Evolutionary conservation across 2,113 vertebrate genomes (phyloP), one percentile per base, ranked within the genome.

Genomic region (Cyprinodon tularosa): DNA sequence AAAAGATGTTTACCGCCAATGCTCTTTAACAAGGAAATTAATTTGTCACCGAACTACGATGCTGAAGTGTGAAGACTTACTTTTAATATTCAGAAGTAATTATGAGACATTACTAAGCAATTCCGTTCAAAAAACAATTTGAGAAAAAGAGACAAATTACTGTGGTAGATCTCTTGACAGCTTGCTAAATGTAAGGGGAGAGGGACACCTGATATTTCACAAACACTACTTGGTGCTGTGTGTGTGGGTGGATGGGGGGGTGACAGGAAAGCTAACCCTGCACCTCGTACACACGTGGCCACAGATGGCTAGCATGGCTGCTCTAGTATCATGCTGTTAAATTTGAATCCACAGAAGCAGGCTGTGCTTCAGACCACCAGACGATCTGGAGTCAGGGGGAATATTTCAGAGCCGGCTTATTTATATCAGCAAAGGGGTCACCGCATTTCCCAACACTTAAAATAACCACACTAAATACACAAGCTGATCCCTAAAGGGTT

Each of bases 381-480:
- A 99, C 97, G 95, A 96, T 96, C 95, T 96, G 97, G 97, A 99
- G 97, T 97, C 97, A 93, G 93, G 90, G 89, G 90, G 95, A 96
- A 95, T 97, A 98, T 96, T 98, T 97, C 93, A 88, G 94, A 95
- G 94, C 91, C 89, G 93, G 93, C 96, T 96, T 97, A 98, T 98
- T 98, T 97, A 96, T 97, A 97, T 95, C 91, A 79, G 87, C 93
- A 93, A 93, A 57, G 50, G 90, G 73, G 87, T 78, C 86, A 82
- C 80, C 68, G 79, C 81, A 95, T 95, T 93, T 92, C 89, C 77
- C 80, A 87, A 90, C 82, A 88, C 88, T 95, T 96, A 94, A 96
- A 96, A 96, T 97, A 97, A 94, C 81, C 73, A 1, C 74, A 79
- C 84, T 90, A 94, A 94, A 95, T 93, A 90, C 89, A 94, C 93